phyloP scores from a whole-genome alignment of 2,797 vertebrate species.

The Centropyge bicolor region DNA sequence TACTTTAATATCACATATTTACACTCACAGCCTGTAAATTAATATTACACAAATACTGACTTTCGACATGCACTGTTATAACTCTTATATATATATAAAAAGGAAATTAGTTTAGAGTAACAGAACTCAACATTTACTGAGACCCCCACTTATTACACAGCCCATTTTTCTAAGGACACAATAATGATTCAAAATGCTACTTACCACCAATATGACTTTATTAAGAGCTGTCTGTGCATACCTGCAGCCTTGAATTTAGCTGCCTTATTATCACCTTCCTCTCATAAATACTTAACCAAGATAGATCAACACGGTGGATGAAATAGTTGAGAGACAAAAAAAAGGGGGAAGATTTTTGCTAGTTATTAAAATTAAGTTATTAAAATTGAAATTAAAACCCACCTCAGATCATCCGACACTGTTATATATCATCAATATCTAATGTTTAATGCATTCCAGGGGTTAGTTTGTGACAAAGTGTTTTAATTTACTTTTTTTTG shows the following conservation, averaged over 20 bases:
- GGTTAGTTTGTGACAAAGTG: conserved; percentile 69
- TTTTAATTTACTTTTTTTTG: conserved; percentile 55
- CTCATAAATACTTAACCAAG: conserved; percentile 76
- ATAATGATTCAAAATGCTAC: conserved; percentile 35
- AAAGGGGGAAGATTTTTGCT: conserved; percentile 21
- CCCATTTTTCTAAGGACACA: conserved; percentile 10
- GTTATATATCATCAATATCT: conserved; percentile 57
- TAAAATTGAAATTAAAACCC: conserved; percentile 71
- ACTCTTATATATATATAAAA: conserved; percentile 23
- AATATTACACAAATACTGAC: conserved; percentile 32
- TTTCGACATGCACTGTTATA: conserved; percentile 9
- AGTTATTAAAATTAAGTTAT: conserved; percentile 65
- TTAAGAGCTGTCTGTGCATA: conserved; percentile 38
- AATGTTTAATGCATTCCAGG: conserved; percentile 55
- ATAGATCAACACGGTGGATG: conserved; percentile 59
- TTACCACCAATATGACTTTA: conserved; percentile 29
- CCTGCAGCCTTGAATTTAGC: conserved; percentile 60
- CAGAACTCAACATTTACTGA: background rate
- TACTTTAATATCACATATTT: conserved; percentile 50
- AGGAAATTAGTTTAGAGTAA: conserved; percentile 7
- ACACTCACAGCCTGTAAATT: conserved; percentile 27
- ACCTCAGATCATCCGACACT: conserved; percentile 35
- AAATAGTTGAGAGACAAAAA: conserved; percentile 37
- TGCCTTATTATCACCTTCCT: conserved; percentile 62
- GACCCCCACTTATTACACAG: conserved; percentile 9